Base-by-base conservation (phyloP, 1,140 invertebrate species). In the Brachionus manjavacas region DNA sequence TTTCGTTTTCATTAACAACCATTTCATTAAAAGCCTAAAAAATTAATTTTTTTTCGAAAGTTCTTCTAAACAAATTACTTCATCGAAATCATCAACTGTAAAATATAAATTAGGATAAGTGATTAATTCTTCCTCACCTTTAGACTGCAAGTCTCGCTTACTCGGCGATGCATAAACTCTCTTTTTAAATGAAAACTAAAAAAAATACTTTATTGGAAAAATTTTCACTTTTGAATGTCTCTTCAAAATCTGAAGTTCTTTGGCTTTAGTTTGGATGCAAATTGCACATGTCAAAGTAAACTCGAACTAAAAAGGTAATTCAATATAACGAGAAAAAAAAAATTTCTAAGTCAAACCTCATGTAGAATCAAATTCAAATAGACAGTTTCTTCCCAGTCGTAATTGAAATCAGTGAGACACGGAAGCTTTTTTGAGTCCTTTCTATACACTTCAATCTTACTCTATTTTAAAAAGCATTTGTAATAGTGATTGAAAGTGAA, bases 301-400 rank as follows among this genome's bases (percentile, higher is more conserved):
- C 89, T 98, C 95, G 91, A 99, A 96, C 90, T 91, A 60, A 12
- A 9, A 35, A 11, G 12, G 83, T 41, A 60, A 39, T n/a, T 55
- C 9, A 84, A 46, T 46, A 16, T 25, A 28, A 79, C 6, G 20
- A 84, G 79, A 80, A 12, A 84, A 12, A 9, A 8, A 9, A 8
- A 55, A 23, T 0, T 8, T 16, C n/a, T 6, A 35, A 35, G 6
- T 7, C 6, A 25, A 43, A 92, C 91, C 91, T 98, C 96, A 91
- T 99, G 97, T 87, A 99, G 94, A 85, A 99, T 96, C 86, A 99
- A 91, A 91, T 99, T 99, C 68, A 99, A 91, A 91, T 98, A 99
- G 84, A 99, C 96, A 68, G 97, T 99, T 91, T 99, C 97, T 90
- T 99, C 96, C 97, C 97, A 99, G 91, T 98, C 96, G 86, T 98